Conservation (phyloP, 2,888 invertebrate species). For the Lepetodrilus schrolli region DNA sequence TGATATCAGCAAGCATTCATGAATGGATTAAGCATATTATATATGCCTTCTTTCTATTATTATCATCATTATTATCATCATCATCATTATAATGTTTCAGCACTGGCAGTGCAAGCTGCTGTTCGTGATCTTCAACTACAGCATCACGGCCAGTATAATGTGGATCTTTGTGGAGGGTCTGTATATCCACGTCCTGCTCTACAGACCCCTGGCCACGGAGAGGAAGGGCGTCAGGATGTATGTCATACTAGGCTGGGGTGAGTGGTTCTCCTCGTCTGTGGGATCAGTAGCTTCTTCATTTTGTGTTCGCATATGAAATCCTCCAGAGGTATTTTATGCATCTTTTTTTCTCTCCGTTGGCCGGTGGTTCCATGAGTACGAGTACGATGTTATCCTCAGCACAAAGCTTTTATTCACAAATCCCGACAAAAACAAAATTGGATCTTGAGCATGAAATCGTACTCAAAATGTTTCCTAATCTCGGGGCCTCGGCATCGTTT, state of each 20-base stretch:
- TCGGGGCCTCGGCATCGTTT: too few relatives aligned
- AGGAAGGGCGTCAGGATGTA: slow-evolving; percentile 79
- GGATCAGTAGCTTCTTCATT: not conserved
- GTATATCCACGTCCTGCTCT: slow-evolving; percentile 82
- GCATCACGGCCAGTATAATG: slow-evolving; percentile 81
- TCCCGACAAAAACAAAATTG: too few relatives aligned
- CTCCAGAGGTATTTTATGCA: not conserved
- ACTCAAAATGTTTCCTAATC: too few relatives aligned
- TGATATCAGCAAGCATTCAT: too few relatives aligned
- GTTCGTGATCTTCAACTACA: slow-evolving; percentile 81
- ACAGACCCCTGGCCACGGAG: slow-evolving; percentile 81
- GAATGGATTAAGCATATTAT: too few relatives aligned
- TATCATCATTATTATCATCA: not conserved
- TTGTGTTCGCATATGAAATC: not conserved
- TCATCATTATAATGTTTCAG: slow-evolving; percentile 63
- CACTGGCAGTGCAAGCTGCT: slow-evolving; percentile 82
- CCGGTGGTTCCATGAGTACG: too few relatives aligned
- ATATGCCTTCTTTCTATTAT: not conserved
- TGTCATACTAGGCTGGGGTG: slow-evolving; percentile 82
- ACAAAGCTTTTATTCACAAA: too few relatives aligned
- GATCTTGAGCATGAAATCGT: too few relatives aligned
- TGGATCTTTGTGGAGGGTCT: slow-evolving; percentile 85
- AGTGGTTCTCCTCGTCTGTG: slow-evolving; percentile 69
- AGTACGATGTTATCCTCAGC: too few relatives aligned
- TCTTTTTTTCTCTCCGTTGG: too few relatives aligned